Conservation (phyloP, 1,140 invertebrate species). For the Danaus plexippus region DNA sequence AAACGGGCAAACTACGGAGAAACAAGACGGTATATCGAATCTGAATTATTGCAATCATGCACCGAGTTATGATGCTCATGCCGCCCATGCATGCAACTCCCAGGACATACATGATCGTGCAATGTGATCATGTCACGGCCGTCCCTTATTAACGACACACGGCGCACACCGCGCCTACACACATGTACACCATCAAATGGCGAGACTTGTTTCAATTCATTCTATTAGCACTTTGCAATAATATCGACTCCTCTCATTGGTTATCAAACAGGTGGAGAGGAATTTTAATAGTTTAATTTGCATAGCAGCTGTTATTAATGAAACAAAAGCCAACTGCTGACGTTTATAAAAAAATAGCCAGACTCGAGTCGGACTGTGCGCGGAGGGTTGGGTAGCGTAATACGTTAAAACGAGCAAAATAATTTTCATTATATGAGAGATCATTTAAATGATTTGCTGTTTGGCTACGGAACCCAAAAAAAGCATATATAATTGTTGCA, state of each 20-base stretch:
- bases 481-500: too few species aligned
- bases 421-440: too few species aligned
- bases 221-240: conserved; percentile 26
- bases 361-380: too few species aligned
- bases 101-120: conserved; percentile 11
- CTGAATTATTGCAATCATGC: conserved; percentile 20
- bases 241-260: conserved; percentile 14
- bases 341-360: too few species aligned
- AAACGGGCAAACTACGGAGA: conserved; percentile 6
- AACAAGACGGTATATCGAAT: conserved; percentile 6
- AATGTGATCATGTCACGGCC: conserved; percentile 28
- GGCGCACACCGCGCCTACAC: conserved; percentile 42
- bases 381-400: too few species aligned
- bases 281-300: conserved; percentile 13
- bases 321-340: too few species aligned
- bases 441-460: too few species aligned
- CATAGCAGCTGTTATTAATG: background rate
- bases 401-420: too few species aligned
- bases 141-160: conserved; percentile 46
- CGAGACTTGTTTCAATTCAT: conserved; percentile 30
- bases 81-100: conserved; percentile 17
- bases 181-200: conserved; percentile 45
- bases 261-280: conserved; percentile 12
- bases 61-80: conserved; percentile 13
- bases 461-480: too few species aligned